Base-by-base conservation (phyloP, 2,113 vertebrate genomes). In the Lota lota region DNA sequence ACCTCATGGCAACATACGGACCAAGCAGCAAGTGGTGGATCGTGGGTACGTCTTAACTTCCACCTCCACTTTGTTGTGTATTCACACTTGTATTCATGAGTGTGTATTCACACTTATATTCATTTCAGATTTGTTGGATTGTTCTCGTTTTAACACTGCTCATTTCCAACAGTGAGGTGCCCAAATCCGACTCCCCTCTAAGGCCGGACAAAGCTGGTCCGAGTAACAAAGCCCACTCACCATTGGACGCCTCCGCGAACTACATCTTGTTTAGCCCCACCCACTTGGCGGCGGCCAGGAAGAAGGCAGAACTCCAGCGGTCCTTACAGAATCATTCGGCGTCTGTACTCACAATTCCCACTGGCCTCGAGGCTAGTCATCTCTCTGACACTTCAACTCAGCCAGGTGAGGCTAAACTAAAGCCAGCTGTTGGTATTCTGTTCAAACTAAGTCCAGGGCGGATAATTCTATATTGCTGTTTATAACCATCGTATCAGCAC, bases 281-380 rank as follows among this genome's bases (percentile, higher is more conserved):
- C 36, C 85, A 61, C 22, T 77, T 70, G 40, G 88, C 77, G 59
- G 79, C 84, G 69, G 79, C 89, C 60, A 80, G 75, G 69, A 86
- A 92, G 76, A 83, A 63, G 69, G 74, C 80, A 71, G 67, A 79
- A 73, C 76, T 70, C 22, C 87, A 79, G 36, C 73, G 58, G 69
- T 74, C 69, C 1, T 40, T 76, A 1, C 83, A 83, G 77, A 88
- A 78, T 60, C 80, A 79, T 1, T 80, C 87, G 0, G 22, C 83
- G 15, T 86, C 90, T 0, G 93, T 95, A 57, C 91, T 96, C 51
- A 95, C 92, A 1, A 92, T 94, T 8, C 95, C 95, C 2, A 84
- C 87, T 17, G 94, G 94, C 15, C 81, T 96, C 75, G 90, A 93
- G 3, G 62, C 88, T 63, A 91, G 90, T 60, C 66, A 64, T 36